Percentiles rank a stretch among this genome's conserved stretches.
These are phyloP conservation scores for Palythoa grandiflora DNA, from an alignment of 92 coral and sea anemone species.

Conservation along the genomic window DNA sequence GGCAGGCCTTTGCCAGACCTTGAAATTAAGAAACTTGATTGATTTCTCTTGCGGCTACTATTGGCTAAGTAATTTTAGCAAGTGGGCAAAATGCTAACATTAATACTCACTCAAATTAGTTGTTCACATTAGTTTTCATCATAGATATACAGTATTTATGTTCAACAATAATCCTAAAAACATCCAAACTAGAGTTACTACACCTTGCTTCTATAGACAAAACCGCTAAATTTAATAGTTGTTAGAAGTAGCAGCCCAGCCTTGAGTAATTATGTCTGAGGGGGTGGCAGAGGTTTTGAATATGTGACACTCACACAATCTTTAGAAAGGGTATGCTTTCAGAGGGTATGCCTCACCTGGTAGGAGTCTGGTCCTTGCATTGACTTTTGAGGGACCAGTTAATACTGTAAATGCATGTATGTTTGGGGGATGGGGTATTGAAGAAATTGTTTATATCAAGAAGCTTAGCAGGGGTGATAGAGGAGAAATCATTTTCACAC, in stretches of 20 bases:
- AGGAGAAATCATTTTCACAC: constrained; percentile 36
- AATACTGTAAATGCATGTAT: constrained; percentile 37
- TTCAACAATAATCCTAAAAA: constrained; percentile 25
- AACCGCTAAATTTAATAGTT: constrained; percentile 14
- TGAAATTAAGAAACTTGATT: constrained; percentile 27
- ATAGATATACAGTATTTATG: constrained; percentile 12
- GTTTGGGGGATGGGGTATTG: constrained; percentile 21
- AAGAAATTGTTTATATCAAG: constrained; percentile 23
- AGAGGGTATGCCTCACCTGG: constrained; percentile 29
- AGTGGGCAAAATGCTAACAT: constrained; percentile 2
- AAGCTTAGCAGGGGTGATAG: constrained; percentile 31
- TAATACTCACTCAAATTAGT: constrained; percentile 1
- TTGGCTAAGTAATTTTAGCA: constrained; percentile 25
- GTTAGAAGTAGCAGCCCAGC: constrained; percentile 11
- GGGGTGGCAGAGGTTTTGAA: constrained; percentile 19
- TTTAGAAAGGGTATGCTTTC: constrained; percentile 30
- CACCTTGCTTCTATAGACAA: constrained; percentile 26
- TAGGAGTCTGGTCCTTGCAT: constrained; percentile 20
- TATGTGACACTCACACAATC: constrained; percentile 10
- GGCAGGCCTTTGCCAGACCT: constrained; percentile 29
- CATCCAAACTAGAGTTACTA: constrained; percentile 8
- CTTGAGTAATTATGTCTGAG: constrained; percentile 16
- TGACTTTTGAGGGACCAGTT: constrained; percentile 40
- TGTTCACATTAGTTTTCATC: constrained; percentile 20
- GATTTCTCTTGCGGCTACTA: constrained; percentile 22